Percentiles rank a stretch among this genome's conserved stretches.
Conservation (phyloP, 2,797 vertebrate species). For the Stomatorhinus walkeri region DNA sequence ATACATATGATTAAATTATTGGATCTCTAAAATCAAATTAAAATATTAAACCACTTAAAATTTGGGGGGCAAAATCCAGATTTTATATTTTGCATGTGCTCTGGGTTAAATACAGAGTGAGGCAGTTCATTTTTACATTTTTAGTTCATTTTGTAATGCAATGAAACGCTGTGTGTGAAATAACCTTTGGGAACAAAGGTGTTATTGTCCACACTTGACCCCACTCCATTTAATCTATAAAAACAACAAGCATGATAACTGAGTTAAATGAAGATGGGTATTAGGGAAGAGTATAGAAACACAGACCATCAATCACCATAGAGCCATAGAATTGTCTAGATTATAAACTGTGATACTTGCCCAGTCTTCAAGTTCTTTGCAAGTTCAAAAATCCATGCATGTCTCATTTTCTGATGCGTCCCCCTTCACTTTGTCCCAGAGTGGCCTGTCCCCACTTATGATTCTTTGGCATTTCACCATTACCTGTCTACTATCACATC, state of each 20-base stretch:
- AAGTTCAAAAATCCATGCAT: not conserved
- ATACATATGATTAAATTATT: not conserved
- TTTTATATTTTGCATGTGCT: not conserved
- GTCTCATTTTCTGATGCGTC: not conserved
- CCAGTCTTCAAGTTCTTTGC: not conserved
- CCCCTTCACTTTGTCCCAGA: not conserved
- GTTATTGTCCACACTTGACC: not conserved
- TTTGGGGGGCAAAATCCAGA: not conserved
- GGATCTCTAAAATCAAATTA: not conserved
- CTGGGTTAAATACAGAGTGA: not conserved
- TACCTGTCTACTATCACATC: not conserved
- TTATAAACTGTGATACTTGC: not conserved
- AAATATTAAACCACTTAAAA: not conserved
- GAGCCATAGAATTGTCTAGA: not conserved
- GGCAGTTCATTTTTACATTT: not conserved
- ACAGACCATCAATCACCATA: not conserved
- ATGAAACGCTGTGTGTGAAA: not conserved
- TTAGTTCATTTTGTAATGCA: not conserved
- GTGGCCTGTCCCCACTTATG: not conserved
- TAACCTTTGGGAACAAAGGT: conserved; percentile 3
- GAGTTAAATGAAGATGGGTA: not conserved
- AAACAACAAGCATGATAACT: not conserved
- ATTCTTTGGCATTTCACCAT: not conserved
- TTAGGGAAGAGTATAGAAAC: not conserved
- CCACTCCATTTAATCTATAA: not conserved